These are phyloP conservation scores for Pheosia gnoma DNA, from an alignment of 2,888 invertebrate species.

Conservation along the genomic window DNA sequence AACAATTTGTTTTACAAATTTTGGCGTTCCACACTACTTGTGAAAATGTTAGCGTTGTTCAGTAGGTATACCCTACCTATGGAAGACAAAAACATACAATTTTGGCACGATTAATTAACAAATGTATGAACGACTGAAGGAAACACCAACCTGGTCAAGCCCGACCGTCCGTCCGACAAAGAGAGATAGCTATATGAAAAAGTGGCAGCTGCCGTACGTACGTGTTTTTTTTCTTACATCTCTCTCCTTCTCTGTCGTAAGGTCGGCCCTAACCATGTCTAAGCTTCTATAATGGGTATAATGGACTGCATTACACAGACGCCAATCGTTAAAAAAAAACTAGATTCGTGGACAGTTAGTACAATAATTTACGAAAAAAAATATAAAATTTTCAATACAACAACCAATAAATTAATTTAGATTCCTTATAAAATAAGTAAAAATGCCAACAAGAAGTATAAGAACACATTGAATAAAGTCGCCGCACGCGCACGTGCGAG, in stretches of 20 bases:
- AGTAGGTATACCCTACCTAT: constrained; percentile 26
- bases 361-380: constrained; percentile 79
- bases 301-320: constrained; percentile 77
- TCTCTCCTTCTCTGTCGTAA: neutral
- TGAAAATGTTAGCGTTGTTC: neutral
- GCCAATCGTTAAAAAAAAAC: constrained; percentile 72
- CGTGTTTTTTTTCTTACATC: neutral
- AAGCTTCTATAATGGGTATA: constrained; percentile 29
- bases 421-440: constrained; percentile 83
- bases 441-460: constrained; percentile 83
- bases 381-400: constrained; percentile 77
- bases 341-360: constrained; percentile 62
- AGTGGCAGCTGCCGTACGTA: neutral
- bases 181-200: neutral
- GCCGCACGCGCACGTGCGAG: constrained; percentile 42
- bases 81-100: constrained; percentile 66
- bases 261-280: neutral
- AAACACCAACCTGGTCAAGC: neutral
- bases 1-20: constrained; percentile 30
- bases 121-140: constrained; percentile 3
- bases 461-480: constrained; percentile 81
- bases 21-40: constrained; percentile 37
- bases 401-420: constrained; percentile 85
- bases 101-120: constrained; percentile 63
- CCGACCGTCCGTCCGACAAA: neutral